A percentile compares a stretch with the other conserved stretches of the same genome.
Evolutionary conservation across 2,113 vertebrate species (phyloP).

Genomic region (Axis porcinus): DNA sequence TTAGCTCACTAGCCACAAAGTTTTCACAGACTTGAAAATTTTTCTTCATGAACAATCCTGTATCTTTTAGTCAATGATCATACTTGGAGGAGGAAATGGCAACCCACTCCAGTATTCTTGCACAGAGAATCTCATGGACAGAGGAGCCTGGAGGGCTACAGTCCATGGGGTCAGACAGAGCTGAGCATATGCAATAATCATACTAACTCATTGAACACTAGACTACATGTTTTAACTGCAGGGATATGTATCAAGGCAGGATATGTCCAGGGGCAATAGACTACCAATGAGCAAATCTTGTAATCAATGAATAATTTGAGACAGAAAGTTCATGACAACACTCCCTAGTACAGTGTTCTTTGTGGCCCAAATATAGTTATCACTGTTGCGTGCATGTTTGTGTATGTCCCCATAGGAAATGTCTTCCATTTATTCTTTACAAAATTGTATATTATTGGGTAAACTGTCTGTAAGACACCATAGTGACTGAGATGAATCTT

Average conservation of each 20-base stretch:
- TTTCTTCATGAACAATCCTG: not conserved
- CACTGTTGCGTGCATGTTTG: not conserved
- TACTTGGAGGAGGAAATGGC: not conserved
- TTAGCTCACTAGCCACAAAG: not conserved
- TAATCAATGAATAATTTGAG: not conserved
- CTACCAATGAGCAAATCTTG: not conserved
- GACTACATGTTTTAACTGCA: not conserved
- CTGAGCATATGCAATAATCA: not conserved
- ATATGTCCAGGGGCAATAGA: not conserved
- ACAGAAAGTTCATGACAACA: not conserved
- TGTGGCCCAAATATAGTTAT: not conserved
- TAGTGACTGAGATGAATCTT: not conserved
- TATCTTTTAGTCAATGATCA: not conserved
- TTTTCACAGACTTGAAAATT: not conserved
- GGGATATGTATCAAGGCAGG: not conserved
- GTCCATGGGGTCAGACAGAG: not conserved
- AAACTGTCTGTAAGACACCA: not conserved
- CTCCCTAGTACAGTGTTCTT: not conserved
- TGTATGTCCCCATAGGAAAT: not conserved
- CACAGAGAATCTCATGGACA: not conserved
- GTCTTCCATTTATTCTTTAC: constrained; percentile 7
- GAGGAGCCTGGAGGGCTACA: not conserved
- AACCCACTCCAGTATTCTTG: not conserved
- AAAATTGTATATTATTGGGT: not conserved
- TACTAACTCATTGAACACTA: not conserved